phyloP scores from a whole-genome alignment of 2,797 vertebrate species.

The Melanotaenia maccullochi region DNA sequence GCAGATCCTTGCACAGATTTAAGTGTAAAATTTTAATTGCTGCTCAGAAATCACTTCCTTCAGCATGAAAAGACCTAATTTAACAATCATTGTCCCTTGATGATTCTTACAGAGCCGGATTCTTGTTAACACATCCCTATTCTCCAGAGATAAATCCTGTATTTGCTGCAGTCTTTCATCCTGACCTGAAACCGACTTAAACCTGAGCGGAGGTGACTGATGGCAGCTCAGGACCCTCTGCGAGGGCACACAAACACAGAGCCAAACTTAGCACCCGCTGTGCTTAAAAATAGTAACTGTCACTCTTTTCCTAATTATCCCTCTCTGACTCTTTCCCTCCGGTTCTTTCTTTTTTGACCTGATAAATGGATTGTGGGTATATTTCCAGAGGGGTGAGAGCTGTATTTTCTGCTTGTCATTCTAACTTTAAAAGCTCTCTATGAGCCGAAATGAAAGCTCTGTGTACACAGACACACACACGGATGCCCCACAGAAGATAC shows the following conservation, averaged over 20 bases:
- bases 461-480: slow-evolving; percentile 39
- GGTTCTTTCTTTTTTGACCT: slow-evolving; percentile 13
- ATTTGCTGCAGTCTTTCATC: slow-evolving; percentile 24
- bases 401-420: slow-evolving; percentile 35
- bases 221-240: slow-evolving; percentile 28
- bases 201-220: slow-evolving; percentile 42
- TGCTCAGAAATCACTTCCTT: slow-evolving; percentile 5
- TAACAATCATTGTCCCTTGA: neutral
- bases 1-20: neutral
- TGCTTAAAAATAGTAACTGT: slow-evolving; percentile 54
- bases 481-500: slow-evolving; percentile 24
- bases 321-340: slow-evolving; percentile 10
- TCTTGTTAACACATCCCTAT: neutral
- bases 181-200: slow-evolving; percentile 22
- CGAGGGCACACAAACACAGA: slow-evolving; percentile 15
- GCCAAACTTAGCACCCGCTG: slow-evolving; percentile 28
- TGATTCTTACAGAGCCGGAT: neutral
- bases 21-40: neutral
- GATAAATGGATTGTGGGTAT: slow-evolving; percentile 48
- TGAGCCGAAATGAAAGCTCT: slow-evolving; percentile 30
- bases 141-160: slow-evolving; percentile 9
- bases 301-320: slow-evolving; percentile 38
- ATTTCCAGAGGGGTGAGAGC: slow-evolving; percentile 36
- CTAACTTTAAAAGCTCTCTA: slow-evolving; percentile 34
- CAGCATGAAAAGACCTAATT: slow-evolving; percentile 1